Evolutionary conservation across 2,113 vertebrate genomes (phyloP).

Genomic region (Lepisosteus osseus): DNA sequence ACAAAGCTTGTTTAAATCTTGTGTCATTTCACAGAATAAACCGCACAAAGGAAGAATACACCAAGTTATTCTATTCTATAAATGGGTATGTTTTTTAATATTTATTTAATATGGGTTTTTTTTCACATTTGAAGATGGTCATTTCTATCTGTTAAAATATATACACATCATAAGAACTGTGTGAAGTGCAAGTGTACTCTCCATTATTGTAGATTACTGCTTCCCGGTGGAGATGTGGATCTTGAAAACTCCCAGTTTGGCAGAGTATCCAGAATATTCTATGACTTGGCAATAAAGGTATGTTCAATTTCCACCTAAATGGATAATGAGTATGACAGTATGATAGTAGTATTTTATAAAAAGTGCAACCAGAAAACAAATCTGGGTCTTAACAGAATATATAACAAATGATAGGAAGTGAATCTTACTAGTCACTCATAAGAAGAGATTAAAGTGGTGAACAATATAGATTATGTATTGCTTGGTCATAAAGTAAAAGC

Average conservation of each 20-base stretch:
- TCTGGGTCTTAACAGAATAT: too few species aligned
- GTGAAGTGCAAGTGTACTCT: too few species aligned
- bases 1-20: background rate
- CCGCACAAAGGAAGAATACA: conserved; percentile 56
- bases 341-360: too few species aligned
- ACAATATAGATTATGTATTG: too few species aligned
- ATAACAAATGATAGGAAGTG: too few species aligned
- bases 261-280: conserved; percentile 58
- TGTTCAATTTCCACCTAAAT: background rate
- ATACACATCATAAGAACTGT: background rate
- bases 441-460: too few species aligned
- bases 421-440: too few species aligned
- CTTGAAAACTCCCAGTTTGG: conserved; percentile 57
- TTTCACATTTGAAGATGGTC: background rate
- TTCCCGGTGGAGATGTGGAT: conserved; percentile 64
- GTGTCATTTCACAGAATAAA: conserved; percentile 50
- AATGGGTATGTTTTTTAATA: conserved; percentile 56
- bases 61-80: conserved; percentile 51
- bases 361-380: too few species aligned
- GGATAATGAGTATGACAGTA: background rate
- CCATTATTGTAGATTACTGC: conserved; percentile 50
- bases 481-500: too few species aligned
- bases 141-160: background rate
- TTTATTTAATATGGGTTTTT: background rate
- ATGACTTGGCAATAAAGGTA: conserved; percentile 63